A percentile compares a stretch with the other conserved stretches of the same genome.
These are phyloP conservation scores for Anadara kagoshimensis DNA, from an alignment of 1,140 invertebrate genomes.

Conservation along the genomic window DNA sequence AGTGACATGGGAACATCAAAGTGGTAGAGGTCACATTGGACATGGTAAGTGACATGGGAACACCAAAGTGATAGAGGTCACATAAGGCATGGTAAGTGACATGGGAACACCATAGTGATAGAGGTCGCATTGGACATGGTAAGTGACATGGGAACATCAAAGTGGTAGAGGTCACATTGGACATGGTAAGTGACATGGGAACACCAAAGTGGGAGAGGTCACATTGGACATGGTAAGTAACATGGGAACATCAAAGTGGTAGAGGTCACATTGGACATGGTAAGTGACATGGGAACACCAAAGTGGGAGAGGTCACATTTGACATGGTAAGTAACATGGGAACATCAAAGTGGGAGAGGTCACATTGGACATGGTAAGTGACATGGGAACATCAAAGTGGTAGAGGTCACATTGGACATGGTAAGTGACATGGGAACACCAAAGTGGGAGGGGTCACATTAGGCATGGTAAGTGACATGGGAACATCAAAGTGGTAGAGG, in stretches of 20 bases:
- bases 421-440: slow-evolving; percentile 88
- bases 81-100: slow-evolving; percentile 92
- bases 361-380: slow-evolving; percentile 93
- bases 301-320: slow-evolving; percentile 96
- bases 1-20: slow-evolving; percentile 88
- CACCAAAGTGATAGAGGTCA: slow-evolving; percentile 94
- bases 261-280: slow-evolving; percentile 95
- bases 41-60: slow-evolving; percentile 92
- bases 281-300: slow-evolving; percentile 88
- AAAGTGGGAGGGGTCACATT: slow-evolving; percentile 97
- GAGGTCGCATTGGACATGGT: slow-evolving; percentile 95
- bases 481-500: slow-evolving; percentile 90
- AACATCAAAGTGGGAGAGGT: slow-evolving; percentile 93
- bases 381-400: slow-evolving; percentile 90
- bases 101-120: slow-evolving; percentile 92
- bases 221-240: slow-evolving; percentile 93
- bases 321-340: slow-evolving; percentile 94
- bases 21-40: slow-evolving; percentile 95
- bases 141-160: slow-evolving; percentile 89
- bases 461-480: slow-evolving; percentile 94
- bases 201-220: slow-evolving; percentile 93
- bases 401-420: slow-evolving; percentile 95
- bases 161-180: slow-evolving; percentile 95
- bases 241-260: slow-evolving; percentile 92
- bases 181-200: slow-evolving; percentile 91